A percentile compares a stretch with the other conserved stretches of the same genome.
Evolutionary conservation across 1,140 invertebrate species (phyloP).

Genomic region (Mylabris phalerata): DNA sequence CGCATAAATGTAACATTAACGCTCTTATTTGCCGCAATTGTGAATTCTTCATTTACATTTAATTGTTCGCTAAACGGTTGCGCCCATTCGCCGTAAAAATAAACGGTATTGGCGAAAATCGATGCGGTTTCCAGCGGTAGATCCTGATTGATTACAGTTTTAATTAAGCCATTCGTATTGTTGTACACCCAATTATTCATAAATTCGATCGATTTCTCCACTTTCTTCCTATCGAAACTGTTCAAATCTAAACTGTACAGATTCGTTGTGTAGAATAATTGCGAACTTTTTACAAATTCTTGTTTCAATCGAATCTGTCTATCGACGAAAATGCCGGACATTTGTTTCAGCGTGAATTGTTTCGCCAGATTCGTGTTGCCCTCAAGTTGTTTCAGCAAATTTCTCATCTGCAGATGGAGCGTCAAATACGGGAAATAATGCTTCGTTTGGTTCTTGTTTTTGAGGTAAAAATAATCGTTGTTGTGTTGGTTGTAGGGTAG

Average conservation of each 20-base stretch:
- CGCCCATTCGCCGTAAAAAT: conserved; percentile 67
- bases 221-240: neutral
- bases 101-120: conserved; percentile 62
- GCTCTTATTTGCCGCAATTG: conserved; percentile 1
- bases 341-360: conserved; percentile 41
- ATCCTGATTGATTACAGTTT: conserved; percentile 38
- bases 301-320: conserved; percentile 41
- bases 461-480: conserved; percentile 35
- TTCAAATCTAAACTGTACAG: conserved; percentile 45
- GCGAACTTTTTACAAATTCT: conserved; percentile 41
- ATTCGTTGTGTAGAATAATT: conserved; percentile 42
- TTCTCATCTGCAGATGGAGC: conserved; percentile 25
- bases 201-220: conserved; percentile 1
- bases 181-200: conserved; percentile 59
- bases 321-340: conserved; percentile 49
- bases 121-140: conserved; percentile 44
- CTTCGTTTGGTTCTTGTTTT: conserved; percentile 13
- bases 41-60: conserved; percentile 52
- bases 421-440: conserved; percentile 17
- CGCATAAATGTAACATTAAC: conserved; percentile 28
- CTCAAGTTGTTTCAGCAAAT: conserved; percentile 19
- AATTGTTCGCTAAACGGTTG: conserved; percentile 51
- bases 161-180: conserved; percentile 54
- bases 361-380: neutral
- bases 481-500: conserved; percentile 40